Base-by-base conservation (phyloP, 2,797 vertebrate genomes). In the Columba guinea region DNA sequence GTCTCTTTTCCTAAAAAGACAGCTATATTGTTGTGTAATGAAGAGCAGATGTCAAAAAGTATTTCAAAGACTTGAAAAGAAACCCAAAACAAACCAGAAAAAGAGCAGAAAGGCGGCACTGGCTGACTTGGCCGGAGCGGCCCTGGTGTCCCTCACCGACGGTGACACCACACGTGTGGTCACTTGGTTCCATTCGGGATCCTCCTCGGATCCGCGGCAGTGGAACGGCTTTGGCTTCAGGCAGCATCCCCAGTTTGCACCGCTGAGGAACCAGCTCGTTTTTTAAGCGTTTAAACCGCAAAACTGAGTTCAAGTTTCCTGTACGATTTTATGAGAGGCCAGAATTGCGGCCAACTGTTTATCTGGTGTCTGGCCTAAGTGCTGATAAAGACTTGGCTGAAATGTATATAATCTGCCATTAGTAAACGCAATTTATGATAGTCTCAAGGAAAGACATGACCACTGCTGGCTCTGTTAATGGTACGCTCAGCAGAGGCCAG, bases 31-130 rank as follows among this genome's bases (percentile, higher is more conserved):
- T 75, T 90, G 90, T 13, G 64, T 96, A 98, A 97, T 94, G 64
- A 97, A 90, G 77, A 97, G 94, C 97, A 98, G 97, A 97, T 98
- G 97, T 94, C 95, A 95, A 58, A 62, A 88, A 93, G 55, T 39
- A 91, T 96, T 97, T 95, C 92, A 95, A 96, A 88, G 92, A 28
- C 77, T 87, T 41, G 21, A 35, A 63, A 51, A 84, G 6, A 91
- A 58, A 59, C 74, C 18, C 44, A 44, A 44, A 46, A 46, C 19
- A 46, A 46, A 46, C 44, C 19, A 20, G 69, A 84, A 90, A 96
- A 96, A 92, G 24, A 87, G 52, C 80, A 93, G 85, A 55, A 81
- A 90, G 84, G 87, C 81, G 92, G 46, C 76, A 73, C 60, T 63
- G 16, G 5, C 16, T 60, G 55, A 56, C 55, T 63, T 34, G 24